Base-by-base conservation (phyloP, 2,797 vertebrate species). In the Ispidina lecontei region DNA sequence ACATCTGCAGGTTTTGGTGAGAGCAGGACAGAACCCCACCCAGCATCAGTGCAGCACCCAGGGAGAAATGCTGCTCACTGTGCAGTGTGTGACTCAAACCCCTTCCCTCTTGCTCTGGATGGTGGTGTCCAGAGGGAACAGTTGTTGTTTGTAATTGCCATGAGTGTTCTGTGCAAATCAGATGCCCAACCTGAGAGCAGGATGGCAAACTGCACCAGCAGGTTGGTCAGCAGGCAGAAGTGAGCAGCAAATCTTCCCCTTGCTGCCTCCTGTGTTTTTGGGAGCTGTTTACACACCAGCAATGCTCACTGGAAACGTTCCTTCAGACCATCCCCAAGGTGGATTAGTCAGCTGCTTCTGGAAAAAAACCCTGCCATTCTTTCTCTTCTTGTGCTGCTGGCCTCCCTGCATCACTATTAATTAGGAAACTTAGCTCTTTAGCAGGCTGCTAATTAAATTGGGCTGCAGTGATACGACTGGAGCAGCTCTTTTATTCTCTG, bases 401-500 rank as follows among this genome's bases (percentile, higher is more conserved):
- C 90, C 67, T 91, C 52, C 49, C 93, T 91, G 94, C 81, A 94
- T 96, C 86, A 28, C 73, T 91, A 70, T 94, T 94, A 90, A 95
- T 95, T 95, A 96, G 46, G 76, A 83, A 93, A 84, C 54, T 55
- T 83, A 94, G 82, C 84, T 96, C 44, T 90, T 95, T 93, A 95
- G 67, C 67, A 76, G 56, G n/a, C 47, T 95, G 79, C 78, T 95
- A 94, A 96, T 96, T 93, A 89, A 95, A 94, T 78, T 79, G 84
- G 90, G 87, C 64, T 83, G 79, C 76, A 81, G 70, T 76, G 90
- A 90, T 90, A 88, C 9, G 62, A 96, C 51, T 65, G 35, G 39
- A 70, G 90, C 72, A 86, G 81, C 70, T 81, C 74, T 77, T 75
- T 49, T 90, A 9, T 71, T 77, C 84, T 54, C 37, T 80, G 71